phyloP scores from a whole-genome alignment of 2,797 vertebrate species.

The Lutjanus argentimaculatus region DNA sequence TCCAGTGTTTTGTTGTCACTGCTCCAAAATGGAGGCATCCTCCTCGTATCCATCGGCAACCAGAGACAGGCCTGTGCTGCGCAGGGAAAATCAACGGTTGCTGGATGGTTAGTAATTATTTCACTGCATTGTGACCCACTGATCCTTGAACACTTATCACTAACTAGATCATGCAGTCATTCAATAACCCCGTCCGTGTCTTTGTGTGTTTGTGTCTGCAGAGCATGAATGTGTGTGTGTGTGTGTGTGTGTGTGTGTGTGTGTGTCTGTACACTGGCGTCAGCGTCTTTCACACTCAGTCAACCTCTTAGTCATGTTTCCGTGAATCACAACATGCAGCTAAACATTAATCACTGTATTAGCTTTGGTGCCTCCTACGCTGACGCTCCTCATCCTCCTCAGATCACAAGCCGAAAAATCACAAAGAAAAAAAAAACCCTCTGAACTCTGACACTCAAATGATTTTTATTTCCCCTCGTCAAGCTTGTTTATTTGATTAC shows the following conservation, averaged over 20 bases:
- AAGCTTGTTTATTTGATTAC: slow-evolving; percentile 45
- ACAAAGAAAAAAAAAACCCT: slow-evolving; percentile 17
- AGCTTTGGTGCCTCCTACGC: slow-evolving; percentile 51
- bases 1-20: slow-evolving; percentile 39
- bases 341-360: slow-evolving; percentile 65
- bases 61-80: not conserved
- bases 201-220: slow-evolving; percentile 23
- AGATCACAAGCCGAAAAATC: slow-evolving; percentile 25
- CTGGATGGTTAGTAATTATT: slow-evolving; percentile 41
- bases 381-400: slow-evolving; percentile 27
- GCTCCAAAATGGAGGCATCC: slow-evolving; percentile 51
- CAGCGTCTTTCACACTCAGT: slow-evolving; percentile 64
- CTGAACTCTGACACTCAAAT: slow-evolving; percentile 37
- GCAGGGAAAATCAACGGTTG: not conserved
- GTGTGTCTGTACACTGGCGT: slow-evolving; percentile 16
- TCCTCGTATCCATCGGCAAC: slow-evolving; percentile 11
- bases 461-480: slow-evolving; percentile 34
- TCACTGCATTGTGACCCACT: slow-evolving; percentile 39
- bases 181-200: not conserved
- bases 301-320: slow-evolving; percentile 70
- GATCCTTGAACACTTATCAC: slow-evolving; percentile 38
- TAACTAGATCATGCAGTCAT: slow-evolving; percentile 45
- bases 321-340: slow-evolving; percentile 69
- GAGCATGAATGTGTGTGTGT: too few species aligned
- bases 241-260: slow-evolving; percentile 25